phyloP scores from a whole-genome alignment of 92 coral and sea anemone genomes.

The Nematostella vectensis region DNA sequence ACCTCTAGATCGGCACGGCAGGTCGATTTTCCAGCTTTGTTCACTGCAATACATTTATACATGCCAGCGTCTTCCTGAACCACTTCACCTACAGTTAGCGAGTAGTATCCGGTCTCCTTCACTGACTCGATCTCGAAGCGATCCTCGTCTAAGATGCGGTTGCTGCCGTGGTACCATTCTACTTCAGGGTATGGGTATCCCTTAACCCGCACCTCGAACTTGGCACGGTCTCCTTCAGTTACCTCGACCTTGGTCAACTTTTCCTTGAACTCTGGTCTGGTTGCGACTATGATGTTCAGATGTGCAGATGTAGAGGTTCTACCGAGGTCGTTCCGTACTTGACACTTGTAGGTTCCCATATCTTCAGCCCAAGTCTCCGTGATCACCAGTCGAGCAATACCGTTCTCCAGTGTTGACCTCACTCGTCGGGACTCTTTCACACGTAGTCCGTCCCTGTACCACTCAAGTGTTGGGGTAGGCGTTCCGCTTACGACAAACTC shows the following conservation, averaged over 20 bases:
- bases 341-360: slow-evolving; percentile 82
- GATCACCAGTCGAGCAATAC: slow-evolving; percentile 44
- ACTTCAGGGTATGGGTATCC: slow-evolving; percentile 63
- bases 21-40: slow-evolving; percentile 81
- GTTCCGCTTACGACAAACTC: slow-evolving; percentile 64
- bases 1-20: slow-evolving; percentile 81
- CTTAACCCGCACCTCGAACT: slow-evolving; percentile 36
- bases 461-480: slow-evolving; percentile 76
- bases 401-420: slow-evolving; percentile 46
- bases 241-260: slow-evolving; percentile 43
- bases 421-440: slow-evolving; percentile 62
- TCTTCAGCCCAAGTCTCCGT: slow-evolving; percentile 58
- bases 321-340: slow-evolving; percentile 65
- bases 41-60: slow-evolving; percentile 83
- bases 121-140: slow-evolving; percentile 51
- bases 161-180: slow-evolving; percentile 77
- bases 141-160: slow-evolving; percentile 56
- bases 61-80: slow-evolving; percentile 62
- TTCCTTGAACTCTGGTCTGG: slow-evolving; percentile 84
- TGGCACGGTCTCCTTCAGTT: slow-evolving; percentile 47
- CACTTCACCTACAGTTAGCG: slow-evolving; percentile 56
- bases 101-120: slow-evolving; percentile 43
- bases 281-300: slow-evolving; percentile 40
- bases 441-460: slow-evolving; percentile 77
- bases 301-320: slow-evolving; percentile 54